Conservation (phyloP, 1,140 invertebrate species). For the Holotrichia oblita region DNA sequence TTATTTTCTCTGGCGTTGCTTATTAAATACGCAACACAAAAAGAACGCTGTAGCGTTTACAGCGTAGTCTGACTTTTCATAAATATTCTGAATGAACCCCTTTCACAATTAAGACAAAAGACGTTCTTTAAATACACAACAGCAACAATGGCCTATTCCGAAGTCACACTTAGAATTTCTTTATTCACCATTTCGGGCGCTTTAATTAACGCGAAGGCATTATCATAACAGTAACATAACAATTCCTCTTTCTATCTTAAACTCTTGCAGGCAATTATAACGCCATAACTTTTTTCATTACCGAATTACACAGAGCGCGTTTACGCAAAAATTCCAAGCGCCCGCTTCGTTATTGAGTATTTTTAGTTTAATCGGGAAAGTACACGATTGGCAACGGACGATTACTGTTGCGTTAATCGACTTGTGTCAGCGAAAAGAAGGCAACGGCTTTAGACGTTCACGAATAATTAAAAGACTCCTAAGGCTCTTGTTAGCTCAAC, state of each 20-base stretch:
- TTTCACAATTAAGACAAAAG: slow-evolving; percentile 34
- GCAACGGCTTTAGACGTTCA: neutral
- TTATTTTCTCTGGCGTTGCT: neutral
- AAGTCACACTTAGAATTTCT: slow-evolving; percentile 34
- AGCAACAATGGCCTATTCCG: slow-evolving; percentile 27
- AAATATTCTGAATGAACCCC: slow-evolving; percentile 35
- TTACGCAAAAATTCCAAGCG: slow-evolving; percentile 26
- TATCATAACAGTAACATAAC: slow-evolving; percentile 36
- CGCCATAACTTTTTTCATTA: slow-evolving; percentile 36
- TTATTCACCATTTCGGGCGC: slow-evolving; percentile 29
- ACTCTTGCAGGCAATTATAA: slow-evolving; percentile 33
- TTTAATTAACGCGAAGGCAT: slow-evolving; percentile 24
- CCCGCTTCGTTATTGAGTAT: neutral
- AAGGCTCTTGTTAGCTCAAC: too few species aligned
- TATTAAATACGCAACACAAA: slow-evolving; percentile 10
- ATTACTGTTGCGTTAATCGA: slow-evolving; percentile 6
- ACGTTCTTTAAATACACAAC: slow-evolving; percentile 32
- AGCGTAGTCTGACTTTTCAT: neutral
- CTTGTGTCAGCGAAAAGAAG: slow-evolving; percentile 5
- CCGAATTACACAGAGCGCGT: neutral
- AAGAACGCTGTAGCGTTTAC: neutral
- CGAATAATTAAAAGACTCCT: neutral
- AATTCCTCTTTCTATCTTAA: slow-evolving; percentile 28
- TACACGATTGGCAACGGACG: neutral
- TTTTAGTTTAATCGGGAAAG: neutral